Conservation (phyloP, 2,113 vertebrate species). For the Fukomys damarensis region DNA sequence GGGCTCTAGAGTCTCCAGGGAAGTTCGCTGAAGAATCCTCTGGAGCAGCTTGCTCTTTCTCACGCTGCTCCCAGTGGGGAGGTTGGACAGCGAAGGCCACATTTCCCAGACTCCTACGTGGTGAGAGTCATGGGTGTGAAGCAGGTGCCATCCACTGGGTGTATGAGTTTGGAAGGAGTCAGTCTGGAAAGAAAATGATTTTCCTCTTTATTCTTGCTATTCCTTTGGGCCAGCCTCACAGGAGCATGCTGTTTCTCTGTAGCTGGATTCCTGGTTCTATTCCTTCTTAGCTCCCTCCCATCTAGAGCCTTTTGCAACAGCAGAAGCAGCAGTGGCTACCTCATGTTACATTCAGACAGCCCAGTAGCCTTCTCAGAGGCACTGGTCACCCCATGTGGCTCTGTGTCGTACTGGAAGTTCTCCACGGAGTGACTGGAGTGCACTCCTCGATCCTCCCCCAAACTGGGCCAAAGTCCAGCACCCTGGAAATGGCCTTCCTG, state of each 20-base stretch:
- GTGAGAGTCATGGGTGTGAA: neutral
- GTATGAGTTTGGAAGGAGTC: neutral
- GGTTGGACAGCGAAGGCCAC: neutral
- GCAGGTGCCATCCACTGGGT: neutral
- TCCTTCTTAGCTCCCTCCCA: neutral
- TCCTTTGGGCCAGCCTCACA: neutral
- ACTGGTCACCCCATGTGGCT: neutral
- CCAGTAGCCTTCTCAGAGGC: neutral
- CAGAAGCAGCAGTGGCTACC: neutral
- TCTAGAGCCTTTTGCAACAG: neutral
- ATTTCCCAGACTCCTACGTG: neutral
- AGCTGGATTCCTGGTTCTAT: neutral
- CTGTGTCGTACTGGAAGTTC: neutral
- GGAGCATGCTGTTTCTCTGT: neutral
- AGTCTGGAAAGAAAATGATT: neutral
- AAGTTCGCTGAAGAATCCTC: neutral
- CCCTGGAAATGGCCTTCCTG: neutral
- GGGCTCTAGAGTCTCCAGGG: neutral
- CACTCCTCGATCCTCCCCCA: neutral
- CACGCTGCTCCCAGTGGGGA: neutral
- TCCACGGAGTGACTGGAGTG: neutral
- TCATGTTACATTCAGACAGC: neutral
- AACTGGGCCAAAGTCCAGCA: neutral
- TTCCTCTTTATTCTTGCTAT: neutral
- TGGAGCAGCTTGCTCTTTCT: neutral